These are phyloP conservation scores for Typhlichthys subterraneus DNA, from an alignment of 2,797 vertebrate genomes.

Conservation along the genomic window DNA sequence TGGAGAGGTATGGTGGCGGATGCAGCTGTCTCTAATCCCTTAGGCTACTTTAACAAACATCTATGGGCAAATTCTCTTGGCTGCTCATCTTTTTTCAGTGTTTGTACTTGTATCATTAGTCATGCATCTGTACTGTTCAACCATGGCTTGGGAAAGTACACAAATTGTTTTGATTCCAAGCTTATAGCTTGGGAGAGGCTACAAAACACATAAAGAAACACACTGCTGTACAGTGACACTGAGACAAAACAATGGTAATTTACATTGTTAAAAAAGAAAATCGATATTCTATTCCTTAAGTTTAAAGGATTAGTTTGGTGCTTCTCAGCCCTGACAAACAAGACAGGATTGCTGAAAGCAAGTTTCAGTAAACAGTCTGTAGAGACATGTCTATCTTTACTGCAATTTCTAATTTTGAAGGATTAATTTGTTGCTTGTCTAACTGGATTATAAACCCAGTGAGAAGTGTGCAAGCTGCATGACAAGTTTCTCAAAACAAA, in stretches of 20 bases:
- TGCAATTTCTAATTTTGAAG: no score
- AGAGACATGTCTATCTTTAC: no score
- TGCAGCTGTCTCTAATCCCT: slow-evolving; percentile 69
- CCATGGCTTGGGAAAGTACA: slow-evolving; percentile 60
- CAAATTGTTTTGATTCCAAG: slow-evolving; percentile 46
- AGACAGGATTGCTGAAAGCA: no score
- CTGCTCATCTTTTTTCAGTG: slow-evolving; percentile 51
- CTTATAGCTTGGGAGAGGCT: slow-evolving; percentile 39
- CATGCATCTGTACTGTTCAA: slow-evolving; percentile 62
- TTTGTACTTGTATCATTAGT: slow-evolving; percentile 60
- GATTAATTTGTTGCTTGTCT: no score
- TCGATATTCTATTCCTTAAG: no score
- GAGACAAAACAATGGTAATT: background rate
- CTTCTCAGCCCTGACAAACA: no score
- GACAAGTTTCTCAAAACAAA: no score
- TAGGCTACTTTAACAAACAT: slow-evolving; percentile 66
- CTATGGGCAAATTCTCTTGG: slow-evolving; percentile 53
- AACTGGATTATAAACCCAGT: no score
- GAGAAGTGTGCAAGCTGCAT: no score
- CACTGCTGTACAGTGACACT: background rate
- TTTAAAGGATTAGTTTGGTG: no score
- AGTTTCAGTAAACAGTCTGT: no score
- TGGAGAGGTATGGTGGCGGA: slow-evolving; percentile 44
- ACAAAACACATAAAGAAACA: slow-evolving; percentile 16
- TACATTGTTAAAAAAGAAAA: no score